Conservation (phyloP, 2,113 vertebrate species). For the Paralichthys olivaceus region DNA sequence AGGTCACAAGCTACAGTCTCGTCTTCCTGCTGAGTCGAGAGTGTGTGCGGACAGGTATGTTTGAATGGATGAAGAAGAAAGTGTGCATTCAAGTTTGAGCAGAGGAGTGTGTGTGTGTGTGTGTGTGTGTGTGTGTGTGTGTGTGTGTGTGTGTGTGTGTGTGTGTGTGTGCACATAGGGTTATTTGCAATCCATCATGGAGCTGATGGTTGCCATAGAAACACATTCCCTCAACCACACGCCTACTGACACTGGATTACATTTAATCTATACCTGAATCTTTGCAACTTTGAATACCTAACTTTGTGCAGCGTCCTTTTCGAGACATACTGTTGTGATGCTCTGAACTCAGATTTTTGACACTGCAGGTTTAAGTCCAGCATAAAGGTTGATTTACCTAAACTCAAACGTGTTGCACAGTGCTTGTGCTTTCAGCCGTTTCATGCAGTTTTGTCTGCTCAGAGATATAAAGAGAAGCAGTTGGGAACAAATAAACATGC, state of each 20-base stretch:
- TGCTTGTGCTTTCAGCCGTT: too few relatives aligned
- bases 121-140: slow-evolving; percentile 8
- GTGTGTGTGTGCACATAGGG: not conserved
- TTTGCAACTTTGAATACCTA: slow-evolving; percentile 35
- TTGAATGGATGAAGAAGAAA: slow-evolving; percentile 3
- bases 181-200: slow-evolving; percentile 41
- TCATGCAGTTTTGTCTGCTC: too few relatives aligned
- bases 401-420: not conserved
- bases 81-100: not conserved
- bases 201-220: slow-evolving; percentile 63
- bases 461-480: slow-evolving; percentile 11
- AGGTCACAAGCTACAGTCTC: slow-evolving; percentile 39
- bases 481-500: slow-evolving; percentile 4
- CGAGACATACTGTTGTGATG: not conserved
- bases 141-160: slow-evolving; percentile 1
- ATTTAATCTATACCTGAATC: slow-evolving; percentile 54
- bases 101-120: slow-evolving; percentile 1
- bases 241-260: slow-evolving; percentile 25
- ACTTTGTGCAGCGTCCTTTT: slow-evolving; percentile 16
- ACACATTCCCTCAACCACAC: slow-evolving; percentile 39
- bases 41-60: slow-evolving; percentile 4
- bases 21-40: slow-evolving; percentile 42
- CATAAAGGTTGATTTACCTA: not conserved
- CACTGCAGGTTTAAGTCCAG: not conserved
- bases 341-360: not conserved